Evolutionary conservation across 2,888 invertebrate species (phyloP).

Genomic region (Rhaphigaster nebulosa): DNA sequence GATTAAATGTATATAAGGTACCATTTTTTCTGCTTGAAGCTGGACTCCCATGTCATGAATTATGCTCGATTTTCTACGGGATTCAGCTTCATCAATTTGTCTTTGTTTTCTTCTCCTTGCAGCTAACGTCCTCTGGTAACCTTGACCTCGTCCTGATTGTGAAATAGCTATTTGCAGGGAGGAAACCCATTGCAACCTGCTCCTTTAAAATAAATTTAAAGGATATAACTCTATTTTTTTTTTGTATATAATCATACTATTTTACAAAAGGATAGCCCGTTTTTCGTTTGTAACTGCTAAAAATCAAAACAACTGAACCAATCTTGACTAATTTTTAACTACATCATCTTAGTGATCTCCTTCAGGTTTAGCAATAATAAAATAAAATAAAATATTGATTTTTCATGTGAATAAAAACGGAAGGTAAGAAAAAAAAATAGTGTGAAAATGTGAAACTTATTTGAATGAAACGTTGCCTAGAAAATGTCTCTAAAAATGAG

Average conservation of each 20-base stretch:
- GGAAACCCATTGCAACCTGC: constrained; percentile 83
- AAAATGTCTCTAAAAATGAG: no score
- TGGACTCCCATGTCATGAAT: constrained; percentile 74
- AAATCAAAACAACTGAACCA: no score
- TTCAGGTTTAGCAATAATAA: no score
- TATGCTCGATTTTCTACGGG: constrained; percentile 73
- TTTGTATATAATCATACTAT: not conserved
- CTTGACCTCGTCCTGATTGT: constrained; percentile 78
- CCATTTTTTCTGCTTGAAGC: constrained; percentile 77
- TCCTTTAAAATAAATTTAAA: constrained; percentile 69
- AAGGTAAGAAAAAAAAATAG: no score
- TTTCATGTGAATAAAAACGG: no score
- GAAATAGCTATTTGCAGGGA: constrained; percentile 80
- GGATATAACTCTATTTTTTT: not conserved
- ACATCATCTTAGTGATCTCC: no score
- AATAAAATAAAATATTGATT: no score
- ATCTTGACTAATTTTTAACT: no score
- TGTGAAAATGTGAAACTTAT: no score
- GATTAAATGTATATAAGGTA: constrained; percentile 71
- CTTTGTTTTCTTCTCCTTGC: constrained; percentile 71
- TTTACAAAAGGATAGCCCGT: no score
- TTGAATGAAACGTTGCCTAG: no score
- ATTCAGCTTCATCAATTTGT: constrained; percentile 72
- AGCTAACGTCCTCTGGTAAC: constrained; percentile 78
- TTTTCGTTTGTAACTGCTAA: no score